Evolutionary conservation across 1,140 invertebrate genomes (phyloP).

Genomic region (Polypedilum pembai): DNA sequence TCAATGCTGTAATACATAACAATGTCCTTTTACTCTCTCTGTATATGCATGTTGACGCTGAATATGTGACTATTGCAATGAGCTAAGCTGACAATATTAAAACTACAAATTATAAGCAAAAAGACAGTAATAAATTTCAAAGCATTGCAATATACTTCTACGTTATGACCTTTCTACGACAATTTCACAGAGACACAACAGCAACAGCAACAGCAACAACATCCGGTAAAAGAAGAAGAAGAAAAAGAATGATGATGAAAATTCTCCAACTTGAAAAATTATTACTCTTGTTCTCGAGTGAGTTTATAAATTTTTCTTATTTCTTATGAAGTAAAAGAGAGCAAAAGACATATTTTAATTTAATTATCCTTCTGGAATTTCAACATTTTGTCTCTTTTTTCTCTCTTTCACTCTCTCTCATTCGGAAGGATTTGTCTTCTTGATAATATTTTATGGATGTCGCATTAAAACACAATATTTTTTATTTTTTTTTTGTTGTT

Average conservation of each 20-base stretch:
- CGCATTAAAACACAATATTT: not conserved
- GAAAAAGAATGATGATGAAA: too few relatives aligned
- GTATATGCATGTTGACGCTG: not conserved
- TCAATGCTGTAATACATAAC: constrained; percentile 4
- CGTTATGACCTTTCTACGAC: not conserved
- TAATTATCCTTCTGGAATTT: constrained; percentile 25
- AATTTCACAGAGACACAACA: not conserved
- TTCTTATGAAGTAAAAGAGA: not conserved
- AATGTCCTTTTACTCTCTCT: not conserved
- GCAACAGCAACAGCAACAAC: too few relatives aligned
- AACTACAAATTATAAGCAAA: constrained; percentile 24
- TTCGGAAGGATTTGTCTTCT: not conserved
- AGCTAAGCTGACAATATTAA: not conserved
- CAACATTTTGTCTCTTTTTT: not conserved
- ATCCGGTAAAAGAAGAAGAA: not conserved
- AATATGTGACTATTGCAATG: not conserved
- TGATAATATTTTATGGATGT: constrained; percentile 8
- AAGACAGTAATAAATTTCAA: constrained; percentile 21
- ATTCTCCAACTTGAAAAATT: not conserved
- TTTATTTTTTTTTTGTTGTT: too few relatives aligned
- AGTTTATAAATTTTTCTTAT: not conserved
- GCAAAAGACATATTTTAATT: constrained; percentile 25
- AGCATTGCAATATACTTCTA: not conserved
- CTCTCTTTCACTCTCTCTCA: not conserved
- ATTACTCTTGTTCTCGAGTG: not conserved